Evolutionary conservation across 1,140 invertebrate species (phyloP).

Genomic region (Fopius arisanus): DNA sequence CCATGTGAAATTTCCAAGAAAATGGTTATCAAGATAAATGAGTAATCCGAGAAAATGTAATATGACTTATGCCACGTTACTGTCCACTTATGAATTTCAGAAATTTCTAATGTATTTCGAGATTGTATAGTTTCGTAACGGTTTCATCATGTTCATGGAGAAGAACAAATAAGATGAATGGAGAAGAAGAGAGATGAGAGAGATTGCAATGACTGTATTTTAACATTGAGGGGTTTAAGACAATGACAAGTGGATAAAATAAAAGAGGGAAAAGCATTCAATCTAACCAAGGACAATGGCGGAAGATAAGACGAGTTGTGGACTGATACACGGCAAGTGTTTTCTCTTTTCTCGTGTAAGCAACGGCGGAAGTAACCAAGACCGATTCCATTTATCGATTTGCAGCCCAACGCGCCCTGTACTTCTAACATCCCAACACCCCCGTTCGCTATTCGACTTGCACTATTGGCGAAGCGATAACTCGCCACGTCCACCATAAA

Average conservation of each 20-base stretch:
- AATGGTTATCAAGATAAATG: too few relatives aligned
- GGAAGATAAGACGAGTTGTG: not conserved
- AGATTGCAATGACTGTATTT: not conserved
- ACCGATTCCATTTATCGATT: conserved; percentile 32
- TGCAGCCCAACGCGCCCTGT: conserved; percentile 18
- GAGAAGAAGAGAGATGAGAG: not conserved
- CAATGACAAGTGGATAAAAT: conserved; percentile 5
- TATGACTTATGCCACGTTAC: too few relatives aligned
- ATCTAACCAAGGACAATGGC: not conserved
- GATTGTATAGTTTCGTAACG: too few relatives aligned
- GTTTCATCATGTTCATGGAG: too few relatives aligned
- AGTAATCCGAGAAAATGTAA: too few relatives aligned
- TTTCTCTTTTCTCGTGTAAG: not conserved
- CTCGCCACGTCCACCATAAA: conserved; percentile 61
- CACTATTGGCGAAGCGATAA: conserved; percentile 64
- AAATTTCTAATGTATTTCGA: too few relatives aligned
- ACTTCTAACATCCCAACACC: not conserved
- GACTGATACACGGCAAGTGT: not conserved
- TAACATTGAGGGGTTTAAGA: conserved; percentile 8
- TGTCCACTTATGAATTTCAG: too few relatives aligned
- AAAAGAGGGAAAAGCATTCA: not conserved
- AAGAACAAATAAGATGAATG: not conserved
- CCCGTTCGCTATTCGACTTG: conserved; percentile 45
- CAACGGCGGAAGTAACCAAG: conserved; percentile 22
- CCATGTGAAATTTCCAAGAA: too few relatives aligned